These are phyloP conservation scores for Noturus placidus DNA, from an alignment of 2,113 vertebrate genomes.

Conservation along the genomic window DNA sequence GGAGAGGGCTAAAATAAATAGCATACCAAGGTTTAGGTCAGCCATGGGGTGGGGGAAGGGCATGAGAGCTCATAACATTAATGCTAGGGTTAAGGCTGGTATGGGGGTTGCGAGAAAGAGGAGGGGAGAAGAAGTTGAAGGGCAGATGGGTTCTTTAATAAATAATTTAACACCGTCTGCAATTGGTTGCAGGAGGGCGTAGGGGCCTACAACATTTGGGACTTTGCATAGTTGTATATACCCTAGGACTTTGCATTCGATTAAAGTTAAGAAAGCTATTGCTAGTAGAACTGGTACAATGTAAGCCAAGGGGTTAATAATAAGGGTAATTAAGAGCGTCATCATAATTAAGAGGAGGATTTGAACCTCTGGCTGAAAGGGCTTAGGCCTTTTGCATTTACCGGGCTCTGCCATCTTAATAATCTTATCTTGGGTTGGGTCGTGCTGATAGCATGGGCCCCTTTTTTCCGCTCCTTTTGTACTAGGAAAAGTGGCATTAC, in stretches of 20 bases:
- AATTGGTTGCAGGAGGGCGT: not conserved
- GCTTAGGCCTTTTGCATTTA: conserved; percentile 57
- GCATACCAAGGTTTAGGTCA: not conserved
- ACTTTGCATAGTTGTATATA: conserved; percentile 27
- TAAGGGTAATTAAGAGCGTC: not conserved
- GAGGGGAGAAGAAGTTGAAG: not conserved
- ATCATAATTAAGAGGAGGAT: conserved; percentile 48
- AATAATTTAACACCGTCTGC: conserved; percentile 12
- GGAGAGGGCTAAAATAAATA: not conserved
- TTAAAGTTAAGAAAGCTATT: not conserved
- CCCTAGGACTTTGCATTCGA: conserved; percentile 2
- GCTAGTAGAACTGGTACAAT: not conserved
- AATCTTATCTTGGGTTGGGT: conserved; percentile 4
- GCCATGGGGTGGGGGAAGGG: fast-evolving
- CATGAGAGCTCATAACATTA: not conserved
- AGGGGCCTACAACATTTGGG: not conserved
- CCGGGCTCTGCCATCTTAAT: conserved; percentile 57
- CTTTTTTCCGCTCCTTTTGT: conserved; percentile 58
- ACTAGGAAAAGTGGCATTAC: conserved; percentile 50
- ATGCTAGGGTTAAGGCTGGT: not conserved
- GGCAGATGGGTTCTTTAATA: not conserved
- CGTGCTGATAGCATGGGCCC: conserved; percentile 9
- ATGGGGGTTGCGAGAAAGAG: not conserved
- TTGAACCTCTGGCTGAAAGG: conserved; percentile 56
- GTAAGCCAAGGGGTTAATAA: not conserved